Percentiles rank a stretch among this genome's conserved stretches.
Conservation (phyloP, 2,797 vertebrate species). For the Dendrocincla fuliginosa region DNA sequence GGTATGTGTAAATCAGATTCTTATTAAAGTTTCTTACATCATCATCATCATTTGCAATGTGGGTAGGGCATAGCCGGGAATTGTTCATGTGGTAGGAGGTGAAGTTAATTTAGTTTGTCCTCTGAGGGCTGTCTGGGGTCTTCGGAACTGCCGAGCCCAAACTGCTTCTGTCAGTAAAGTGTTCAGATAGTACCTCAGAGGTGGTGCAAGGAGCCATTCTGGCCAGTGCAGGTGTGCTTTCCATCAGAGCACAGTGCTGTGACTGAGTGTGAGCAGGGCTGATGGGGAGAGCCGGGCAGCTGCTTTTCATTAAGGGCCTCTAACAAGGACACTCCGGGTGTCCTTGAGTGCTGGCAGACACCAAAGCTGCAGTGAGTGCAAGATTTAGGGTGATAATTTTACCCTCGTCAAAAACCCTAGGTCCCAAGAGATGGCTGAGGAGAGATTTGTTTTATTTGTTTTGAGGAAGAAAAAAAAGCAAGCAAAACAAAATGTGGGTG, state of each 20-base stretch:
- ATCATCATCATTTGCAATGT: background rate
- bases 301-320: background rate
- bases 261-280: background rate
- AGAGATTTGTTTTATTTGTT: background rate
- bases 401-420: background rate
- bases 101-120: background rate
- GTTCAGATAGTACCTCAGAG: background rate
- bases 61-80: background rate
- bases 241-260: background rate
- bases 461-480: no score
- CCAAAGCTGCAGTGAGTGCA: background rate
- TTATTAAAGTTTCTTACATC: background rate
- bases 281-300: background rate
- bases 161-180: background rate
- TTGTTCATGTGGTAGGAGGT: background rate
- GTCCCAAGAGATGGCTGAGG: background rate
- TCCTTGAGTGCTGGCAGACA: background rate
- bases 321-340: background rate
- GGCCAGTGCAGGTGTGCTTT: background rate
- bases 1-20: background rate
- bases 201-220: background rate
- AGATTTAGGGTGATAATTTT: background rate
- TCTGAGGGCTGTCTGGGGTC: background rate
- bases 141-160: fast-evolving
- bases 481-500: background rate